Conservation (phyloP, 2,113 vertebrate species). For the Neodon shergylaensis region DNA sequence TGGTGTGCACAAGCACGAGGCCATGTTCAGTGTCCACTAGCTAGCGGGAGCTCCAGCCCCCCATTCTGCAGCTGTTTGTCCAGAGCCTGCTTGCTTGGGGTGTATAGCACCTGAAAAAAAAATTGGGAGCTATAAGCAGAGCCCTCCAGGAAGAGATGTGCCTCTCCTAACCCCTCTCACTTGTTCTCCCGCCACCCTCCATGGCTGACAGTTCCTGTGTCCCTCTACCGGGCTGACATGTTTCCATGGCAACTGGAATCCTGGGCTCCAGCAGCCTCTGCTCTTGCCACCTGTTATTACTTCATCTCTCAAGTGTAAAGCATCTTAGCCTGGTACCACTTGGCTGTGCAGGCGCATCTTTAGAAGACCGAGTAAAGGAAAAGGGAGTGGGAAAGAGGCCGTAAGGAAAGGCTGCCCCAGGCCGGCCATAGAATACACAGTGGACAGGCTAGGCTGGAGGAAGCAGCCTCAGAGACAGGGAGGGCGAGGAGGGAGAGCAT, state of each 20-base stretch:
- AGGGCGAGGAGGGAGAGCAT: not conserved
- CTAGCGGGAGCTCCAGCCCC: not conserved
- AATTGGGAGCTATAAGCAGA: conserved; percentile 56
- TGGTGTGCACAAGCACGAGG: not conserved
- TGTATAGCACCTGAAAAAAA: conserved; percentile 57
- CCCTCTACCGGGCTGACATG: conserved; percentile 83
- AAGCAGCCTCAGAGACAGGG: not conserved
- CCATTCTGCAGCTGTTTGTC: not conserved
- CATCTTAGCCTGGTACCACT: conserved; percentile 61
- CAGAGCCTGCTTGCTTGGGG: not conserved
- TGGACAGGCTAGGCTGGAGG: not conserved
- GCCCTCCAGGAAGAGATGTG: conserved; percentile 59
- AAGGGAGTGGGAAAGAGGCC: conserved; percentile 21
- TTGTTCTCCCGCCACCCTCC: not conserved
- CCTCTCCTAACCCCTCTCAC: conserved; percentile 49
- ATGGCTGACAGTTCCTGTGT: conserved; percentile 71
- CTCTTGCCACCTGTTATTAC: conserved; percentile 88
- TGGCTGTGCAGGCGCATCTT: conserved; percentile 67
- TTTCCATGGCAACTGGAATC: conserved; percentile 85
- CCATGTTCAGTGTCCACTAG: not conserved
- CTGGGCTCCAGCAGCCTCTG: conserved; percentile 81
- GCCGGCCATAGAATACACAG: not conserved
- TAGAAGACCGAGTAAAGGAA: conserved; percentile 52
- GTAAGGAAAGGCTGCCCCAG: conserved; percentile 11
- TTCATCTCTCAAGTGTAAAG: conserved; percentile 83